Conservation (phyloP, 2,113 vertebrate genomes). For the Ploceus nigricollis region DNA sequence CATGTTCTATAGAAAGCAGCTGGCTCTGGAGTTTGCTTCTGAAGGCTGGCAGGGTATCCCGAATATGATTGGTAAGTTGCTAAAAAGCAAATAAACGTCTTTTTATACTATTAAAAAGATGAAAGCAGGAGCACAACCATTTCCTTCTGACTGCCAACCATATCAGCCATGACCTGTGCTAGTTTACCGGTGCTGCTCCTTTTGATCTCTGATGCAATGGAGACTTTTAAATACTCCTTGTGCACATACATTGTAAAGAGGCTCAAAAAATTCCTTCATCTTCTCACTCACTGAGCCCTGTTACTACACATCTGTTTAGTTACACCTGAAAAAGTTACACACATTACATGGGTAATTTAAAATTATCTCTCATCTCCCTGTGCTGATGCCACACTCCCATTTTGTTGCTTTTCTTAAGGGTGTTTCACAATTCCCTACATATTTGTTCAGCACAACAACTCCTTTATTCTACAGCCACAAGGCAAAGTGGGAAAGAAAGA, state of each 20-base stretch:
- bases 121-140: neutral
- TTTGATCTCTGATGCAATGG: neutral
- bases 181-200: neutral
- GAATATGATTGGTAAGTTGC: conserved; percentile 95
- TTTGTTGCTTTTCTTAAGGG: neutral
- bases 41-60: conserved; percentile 85
- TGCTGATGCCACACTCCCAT: neutral
- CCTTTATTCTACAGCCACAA: neutral
- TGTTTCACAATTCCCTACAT: neutral
- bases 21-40: conserved; percentile 83
- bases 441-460: neutral
- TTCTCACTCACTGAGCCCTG: neutral
- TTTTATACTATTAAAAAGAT: neutral
- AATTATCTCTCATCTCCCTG: neutral
- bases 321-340: neutral
- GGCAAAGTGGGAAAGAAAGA: neutral
- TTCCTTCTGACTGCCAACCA: neutral
- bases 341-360: neutral
- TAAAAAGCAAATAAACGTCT: conserved; percentile 55
- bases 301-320: neutral
- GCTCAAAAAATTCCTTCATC: neutral
- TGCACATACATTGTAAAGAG: neutral
- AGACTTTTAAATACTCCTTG: neutral
- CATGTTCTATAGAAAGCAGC: conserved; percentile 83
- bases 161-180: neutral